A percentile compares a stretch with the other conserved stretches of the same genome.
Evolutionary conservation across 1,140 invertebrate genomes (phyloP).

Genomic region (Halesus radiatus): DNA sequence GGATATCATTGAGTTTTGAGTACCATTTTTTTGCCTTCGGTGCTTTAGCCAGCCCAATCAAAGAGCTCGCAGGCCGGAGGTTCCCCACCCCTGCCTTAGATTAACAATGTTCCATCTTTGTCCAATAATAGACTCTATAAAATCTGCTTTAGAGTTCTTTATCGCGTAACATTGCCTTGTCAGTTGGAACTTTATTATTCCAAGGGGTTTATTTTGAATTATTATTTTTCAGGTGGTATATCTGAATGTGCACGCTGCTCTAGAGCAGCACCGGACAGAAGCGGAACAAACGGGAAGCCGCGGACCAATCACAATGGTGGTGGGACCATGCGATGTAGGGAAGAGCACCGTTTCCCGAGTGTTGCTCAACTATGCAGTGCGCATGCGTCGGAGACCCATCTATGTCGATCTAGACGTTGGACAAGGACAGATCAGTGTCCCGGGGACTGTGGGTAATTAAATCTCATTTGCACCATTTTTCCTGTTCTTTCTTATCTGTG

Average conservation of each 20-base stretch:
- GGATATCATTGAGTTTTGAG: too few relatives aligned
- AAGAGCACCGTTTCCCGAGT: slow-evolving; percentile 94
- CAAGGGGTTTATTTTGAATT: too few relatives aligned
- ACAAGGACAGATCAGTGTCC: slow-evolving; percentile 93
- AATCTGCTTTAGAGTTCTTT: too few relatives aligned
- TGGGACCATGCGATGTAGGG: slow-evolving; percentile 95
- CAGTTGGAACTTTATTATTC: too few relatives aligned
- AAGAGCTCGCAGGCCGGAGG: too few relatives aligned
- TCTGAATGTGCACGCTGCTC: slow-evolving; percentile 93
- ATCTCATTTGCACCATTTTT: background rate
- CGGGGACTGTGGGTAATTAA: slow-evolving; percentile 85
- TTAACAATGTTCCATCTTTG: too few relatives aligned
- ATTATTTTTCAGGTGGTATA: slow-evolving; percentile 78
- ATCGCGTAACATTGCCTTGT: too few relatives aligned
- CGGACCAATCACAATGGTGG: slow-evolving; percentile 91
- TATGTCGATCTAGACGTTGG: slow-evolving; percentile 98
- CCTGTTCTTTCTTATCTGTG: too few relatives aligned
- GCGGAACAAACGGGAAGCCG: slow-evolving; percentile 81
- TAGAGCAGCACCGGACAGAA: slow-evolving; percentile 90
- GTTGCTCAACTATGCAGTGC: slow-evolving; percentile 93
- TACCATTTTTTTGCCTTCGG: too few relatives aligned
- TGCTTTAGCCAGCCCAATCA: too few relatives aligned
- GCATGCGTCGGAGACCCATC: slow-evolving; percentile 87
- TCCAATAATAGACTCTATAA: background rate
- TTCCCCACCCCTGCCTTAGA: too few relatives aligned